Percentiles rank a stretch among this genome's conserved stretches.
These are phyloP conservation scores for Pseudopipra pipra DNA, from an alignment of 2,113 vertebrate genomes.

Conservation along the genomic window DNA sequence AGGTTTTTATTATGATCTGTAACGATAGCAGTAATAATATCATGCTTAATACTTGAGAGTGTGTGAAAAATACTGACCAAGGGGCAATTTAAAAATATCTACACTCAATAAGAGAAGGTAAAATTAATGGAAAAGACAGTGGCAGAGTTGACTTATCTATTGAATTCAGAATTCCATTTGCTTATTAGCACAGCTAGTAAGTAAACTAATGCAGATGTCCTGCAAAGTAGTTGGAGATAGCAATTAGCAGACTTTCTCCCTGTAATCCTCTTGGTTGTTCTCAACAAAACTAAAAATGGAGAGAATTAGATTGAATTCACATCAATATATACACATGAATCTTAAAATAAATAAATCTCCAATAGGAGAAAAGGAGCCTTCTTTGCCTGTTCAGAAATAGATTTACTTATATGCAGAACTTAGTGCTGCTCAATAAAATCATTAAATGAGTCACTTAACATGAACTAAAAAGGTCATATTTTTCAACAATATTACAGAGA, in stretches of 20 bases:
- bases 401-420: not conserved
- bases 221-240: not conserved
- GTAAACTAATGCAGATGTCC: constrained; percentile 1
- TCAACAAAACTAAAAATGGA: not conserved
- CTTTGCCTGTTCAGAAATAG: not conserved
- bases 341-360: not conserved
- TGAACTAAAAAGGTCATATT: not conserved
- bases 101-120: not conserved
- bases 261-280: not conserved
- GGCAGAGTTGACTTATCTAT: not conserved
- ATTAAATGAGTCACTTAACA: not conserved
- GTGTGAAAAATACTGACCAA: constrained; percentile 21
- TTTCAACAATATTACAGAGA: not conserved
- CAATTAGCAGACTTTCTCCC: not conserved
- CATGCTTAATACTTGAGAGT: not conserved
- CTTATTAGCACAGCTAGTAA: not conserved
- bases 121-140: constrained; percentile 4
- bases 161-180: constrained; percentile 33
- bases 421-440: not conserved
- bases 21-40: constrained; percentile 14
- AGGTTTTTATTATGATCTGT: constrained; percentile 59
- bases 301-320: not conserved
- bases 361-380: not conserved
- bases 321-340: not conserved
- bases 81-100: not conserved